These are phyloP conservation scores for Euschistus heros DNA, from an alignment of 1,140 invertebrate species.

Conservation along the genomic window DNA sequence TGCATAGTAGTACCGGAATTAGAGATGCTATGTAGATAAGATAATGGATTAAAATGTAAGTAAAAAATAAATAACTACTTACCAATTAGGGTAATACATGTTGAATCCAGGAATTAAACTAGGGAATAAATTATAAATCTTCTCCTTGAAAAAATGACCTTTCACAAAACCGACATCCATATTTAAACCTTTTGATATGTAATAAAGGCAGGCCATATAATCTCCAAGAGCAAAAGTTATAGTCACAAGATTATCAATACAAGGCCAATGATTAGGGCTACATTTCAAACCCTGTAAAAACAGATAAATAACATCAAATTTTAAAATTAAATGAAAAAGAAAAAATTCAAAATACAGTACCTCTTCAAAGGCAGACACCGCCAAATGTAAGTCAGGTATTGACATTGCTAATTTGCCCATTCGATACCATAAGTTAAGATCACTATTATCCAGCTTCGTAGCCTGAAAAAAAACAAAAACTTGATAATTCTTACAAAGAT, in stretches of 20 bases:
- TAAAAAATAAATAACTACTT: too few species aligned
- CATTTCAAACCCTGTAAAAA: conserved; percentile 52
- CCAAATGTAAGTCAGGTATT: conserved; percentile 56
- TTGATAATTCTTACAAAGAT: too few species aligned
- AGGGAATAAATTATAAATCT: conserved; percentile 61
- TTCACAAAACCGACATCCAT: conserved; percentile 64
- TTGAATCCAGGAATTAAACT: conserved; percentile 45
- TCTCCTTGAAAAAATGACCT: conserved; percentile 61
- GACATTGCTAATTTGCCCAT: conserved; percentile 63
- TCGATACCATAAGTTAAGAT: conserved; percentile 74
- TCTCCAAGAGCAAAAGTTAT: conserved; percentile 63
- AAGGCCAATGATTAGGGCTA: conserved; percentile 78
- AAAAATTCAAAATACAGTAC: conserved; percentile 34
- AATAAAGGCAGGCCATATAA: conserved; percentile 64
- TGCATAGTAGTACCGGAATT: too few species aligned
- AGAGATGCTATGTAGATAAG: too few species aligned
- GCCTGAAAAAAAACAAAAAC: conserved; percentile 41
- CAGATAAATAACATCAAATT: conserved; percentile 11
- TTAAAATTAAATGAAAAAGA: background rate
- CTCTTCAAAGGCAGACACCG: conserved; percentile 67
- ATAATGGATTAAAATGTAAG: too few species aligned
- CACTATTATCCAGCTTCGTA: conserved; percentile 65
- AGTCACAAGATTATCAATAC: conserved; percentile 71
- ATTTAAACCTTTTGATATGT: conserved; percentile 59
- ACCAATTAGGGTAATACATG: conserved; percentile 30